These are phyloP conservation scores for Monochamus alternatus DNA, from an alignment of 2,888 invertebrate species.

Conservation along the genomic window DNA sequence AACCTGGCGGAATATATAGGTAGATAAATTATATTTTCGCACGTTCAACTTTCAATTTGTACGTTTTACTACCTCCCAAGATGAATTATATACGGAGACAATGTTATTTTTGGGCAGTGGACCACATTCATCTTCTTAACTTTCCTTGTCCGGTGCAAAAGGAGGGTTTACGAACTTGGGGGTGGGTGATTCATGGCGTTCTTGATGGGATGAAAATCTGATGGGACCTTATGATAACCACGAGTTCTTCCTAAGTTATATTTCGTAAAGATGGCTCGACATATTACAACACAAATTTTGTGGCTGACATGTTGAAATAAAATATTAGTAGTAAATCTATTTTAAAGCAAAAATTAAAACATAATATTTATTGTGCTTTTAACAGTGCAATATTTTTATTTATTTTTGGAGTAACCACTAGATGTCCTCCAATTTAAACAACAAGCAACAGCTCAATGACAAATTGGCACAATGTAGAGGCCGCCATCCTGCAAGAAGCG, in stretches of 20 bases:
- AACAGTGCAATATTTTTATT: too few species aligned
- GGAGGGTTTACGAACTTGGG: neutral
- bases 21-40: conserved; percentile 5
- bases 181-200: neutral
- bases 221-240: neutral
- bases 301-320: neutral
- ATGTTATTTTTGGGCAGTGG: neutral
- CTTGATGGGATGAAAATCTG: neutral
- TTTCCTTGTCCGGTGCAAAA: neutral
- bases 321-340: too few species aligned
- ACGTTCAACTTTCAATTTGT: conserved; percentile 2
- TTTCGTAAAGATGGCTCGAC: neutral
- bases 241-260: neutral
- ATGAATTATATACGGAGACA: neutral
- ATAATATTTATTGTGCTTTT: too few species aligned
- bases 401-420: too few species aligned
- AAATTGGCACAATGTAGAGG: too few species aligned
- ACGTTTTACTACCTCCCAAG: conserved; percentile 3
- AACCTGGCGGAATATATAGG: neutral
- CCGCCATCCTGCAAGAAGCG: too few species aligned
- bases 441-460: too few species aligned
- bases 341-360: too few species aligned
- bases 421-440: too few species aligned
- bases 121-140: conserved; percentile 2
- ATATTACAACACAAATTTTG: neutral